Evolutionary conservation across 1,140 invertebrate genomes (phyloP).

Genomic region (Aradophagus sp.): DNA sequence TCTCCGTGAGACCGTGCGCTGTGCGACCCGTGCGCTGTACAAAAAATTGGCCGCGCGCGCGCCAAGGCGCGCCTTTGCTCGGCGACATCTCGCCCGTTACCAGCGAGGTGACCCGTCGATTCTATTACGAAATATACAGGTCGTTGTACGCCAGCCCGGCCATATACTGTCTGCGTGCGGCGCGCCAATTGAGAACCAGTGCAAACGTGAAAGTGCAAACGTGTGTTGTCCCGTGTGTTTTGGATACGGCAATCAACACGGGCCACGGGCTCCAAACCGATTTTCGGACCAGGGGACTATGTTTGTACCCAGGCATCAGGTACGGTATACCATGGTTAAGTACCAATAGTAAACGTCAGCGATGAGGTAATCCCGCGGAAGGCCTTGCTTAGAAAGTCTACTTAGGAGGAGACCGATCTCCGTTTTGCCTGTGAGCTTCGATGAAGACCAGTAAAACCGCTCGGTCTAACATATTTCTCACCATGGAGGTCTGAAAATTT

Average conservation of each 20-base stretch:
- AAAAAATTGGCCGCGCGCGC: slow-evolving; percentile 58
- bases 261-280: neutral
- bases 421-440: no score
- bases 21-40: no score
- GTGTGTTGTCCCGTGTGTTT: slow-evolving; percentile 40
- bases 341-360: neutral
- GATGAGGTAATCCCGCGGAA: slow-evolving; percentile 9
- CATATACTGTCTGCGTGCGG: slow-evolving; percentile 36
- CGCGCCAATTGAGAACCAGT: slow-evolving; percentile 54
- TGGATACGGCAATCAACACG: slow-evolving; percentile 14
- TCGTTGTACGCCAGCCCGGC: slow-evolving; percentile 39
- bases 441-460: no score
- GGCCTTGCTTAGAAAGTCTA: slow-evolving; percentile 27
- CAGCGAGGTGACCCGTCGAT: slow-evolving; percentile 50
- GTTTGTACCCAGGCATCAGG: slow-evolving; percentile 10
- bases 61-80: slow-evolving; percentile 60
- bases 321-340: slow-evolving; percentile 11
- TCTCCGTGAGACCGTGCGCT: no score
- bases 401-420: neutral
- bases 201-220: slow-evolving; percentile 59
- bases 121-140: slow-evolving; percentile 45
- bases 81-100: slow-evolving; percentile 58
- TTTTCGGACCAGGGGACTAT: neutral
- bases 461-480: no score
- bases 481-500: no score